Evolutionary conservation across 2,888 invertebrate genomes (phyloP).

Genomic region (Lepas anatifera): DNA sequence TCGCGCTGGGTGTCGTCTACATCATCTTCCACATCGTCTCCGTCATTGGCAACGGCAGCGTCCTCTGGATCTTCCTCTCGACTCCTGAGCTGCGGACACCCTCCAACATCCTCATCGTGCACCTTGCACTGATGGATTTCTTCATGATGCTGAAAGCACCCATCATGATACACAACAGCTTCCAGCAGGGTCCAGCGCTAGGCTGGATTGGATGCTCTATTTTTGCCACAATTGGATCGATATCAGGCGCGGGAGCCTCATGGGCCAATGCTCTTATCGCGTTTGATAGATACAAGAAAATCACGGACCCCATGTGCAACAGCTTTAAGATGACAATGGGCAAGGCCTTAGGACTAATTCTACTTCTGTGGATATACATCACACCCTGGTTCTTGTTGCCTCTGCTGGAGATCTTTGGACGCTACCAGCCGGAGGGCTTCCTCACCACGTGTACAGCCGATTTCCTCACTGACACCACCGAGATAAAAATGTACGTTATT

Average conservation of each 20-base stretch:
- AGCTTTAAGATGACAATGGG: constrained; percentile 52
- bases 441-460: constrained; percentile 23
- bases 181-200: constrained; percentile 58
- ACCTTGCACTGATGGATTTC: constrained; percentile 69
- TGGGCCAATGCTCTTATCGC: constrained; percentile 76
- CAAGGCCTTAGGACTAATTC: constrained; percentile 63
- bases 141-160: constrained; percentile 78
- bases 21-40: constrained; percentile 48
- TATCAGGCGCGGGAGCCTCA: constrained; percentile 64
- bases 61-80: constrained; percentile 58
- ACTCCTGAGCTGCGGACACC: constrained; percentile 57
- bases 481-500: constrained; percentile 48
- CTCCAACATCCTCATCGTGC: constrained; percentile 71
- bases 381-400: constrained; percentile 74
- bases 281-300: constrained; percentile 59
- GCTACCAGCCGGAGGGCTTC: constrained; percentile 30
- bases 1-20: constrained; percentile 50
- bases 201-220: constrained; percentile 64
- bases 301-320: constrained; percentile 16
- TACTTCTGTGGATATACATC: constrained; percentile 59
- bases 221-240: constrained; percentile 59
- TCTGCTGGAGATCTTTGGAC: constrained; percentile 66
- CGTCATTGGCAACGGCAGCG: constrained; percentile 54
- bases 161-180: constrained; percentile 72
- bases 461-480: constrained; percentile 20